These are phyloP conservation scores for Myocastor coypus DNA, from an alignment of 2,113 vertebrate species.

Conservation along the genomic window DNA sequence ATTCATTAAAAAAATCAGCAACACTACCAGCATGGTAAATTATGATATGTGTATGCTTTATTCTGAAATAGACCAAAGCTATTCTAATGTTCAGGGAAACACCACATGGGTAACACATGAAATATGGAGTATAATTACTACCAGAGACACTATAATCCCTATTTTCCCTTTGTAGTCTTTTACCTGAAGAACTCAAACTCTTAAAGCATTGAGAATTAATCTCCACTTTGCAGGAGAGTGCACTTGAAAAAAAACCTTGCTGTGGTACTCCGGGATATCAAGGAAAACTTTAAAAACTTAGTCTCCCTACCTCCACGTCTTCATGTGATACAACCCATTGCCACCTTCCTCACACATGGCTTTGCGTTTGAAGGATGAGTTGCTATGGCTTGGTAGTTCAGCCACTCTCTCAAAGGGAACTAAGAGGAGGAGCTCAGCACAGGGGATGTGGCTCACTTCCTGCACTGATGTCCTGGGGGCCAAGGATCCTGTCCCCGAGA, in stretches of 20 bases:
- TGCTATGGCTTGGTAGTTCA: neutral
- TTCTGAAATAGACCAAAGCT: slow-evolving; percentile 35
- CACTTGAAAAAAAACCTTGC: slow-evolving; percentile 29
- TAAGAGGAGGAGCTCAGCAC: neutral
- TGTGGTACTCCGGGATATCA: slow-evolving; percentile 36
- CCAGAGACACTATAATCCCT: neutral
- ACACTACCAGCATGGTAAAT: neutral
- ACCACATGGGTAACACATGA: neutral
- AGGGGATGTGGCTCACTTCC: neutral
- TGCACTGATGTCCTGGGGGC: neutral
- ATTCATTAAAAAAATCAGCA: neutral
- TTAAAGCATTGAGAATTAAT: slow-evolving; percentile 62
- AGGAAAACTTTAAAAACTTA: slow-evolving; percentile 32
- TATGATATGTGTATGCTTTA: neutral
- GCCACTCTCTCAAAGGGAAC: neutral
- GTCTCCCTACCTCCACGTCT: neutral
- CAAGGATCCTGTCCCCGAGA: neutral
- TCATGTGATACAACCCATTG: neutral
- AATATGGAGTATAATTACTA: slow-evolving; percentile 34
- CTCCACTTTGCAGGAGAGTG: slow-evolving; percentile 58
- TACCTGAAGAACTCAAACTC: slow-evolving; percentile 63
- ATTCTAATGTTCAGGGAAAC: slow-evolving; percentile 9
- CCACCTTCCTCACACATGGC: neutral
- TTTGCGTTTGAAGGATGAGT: neutral
- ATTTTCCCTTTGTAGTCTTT: slow-evolving; percentile 50